Evolutionary conservation across 2,888 invertebrate species (phyloP).

Genomic region (Agelastica alni): DNA sequence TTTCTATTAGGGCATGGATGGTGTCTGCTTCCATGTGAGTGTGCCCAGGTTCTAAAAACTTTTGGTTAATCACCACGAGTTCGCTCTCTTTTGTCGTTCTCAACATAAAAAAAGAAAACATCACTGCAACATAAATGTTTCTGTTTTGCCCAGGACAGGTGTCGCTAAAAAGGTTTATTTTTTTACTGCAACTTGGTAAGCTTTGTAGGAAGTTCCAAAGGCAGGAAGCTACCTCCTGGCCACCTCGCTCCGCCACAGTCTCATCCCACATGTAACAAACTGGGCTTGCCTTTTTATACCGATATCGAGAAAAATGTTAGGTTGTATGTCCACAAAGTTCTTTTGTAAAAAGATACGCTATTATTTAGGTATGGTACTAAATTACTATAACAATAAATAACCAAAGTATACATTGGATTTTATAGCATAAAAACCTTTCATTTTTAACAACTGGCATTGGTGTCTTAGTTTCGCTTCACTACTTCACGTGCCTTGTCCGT

Average conservation of each 20-base stretch:
- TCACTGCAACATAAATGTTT: constrained; percentile 1
- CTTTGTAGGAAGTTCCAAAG: background rate
- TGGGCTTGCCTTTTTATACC: background rate
- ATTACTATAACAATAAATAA: too few relatives aligned
- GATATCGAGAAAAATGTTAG: background rate
- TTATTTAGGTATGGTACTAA: background rate
- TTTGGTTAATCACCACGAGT: constrained; percentile 4
- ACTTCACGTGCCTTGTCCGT: too few relatives aligned
- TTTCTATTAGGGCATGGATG: constrained; percentile 15
- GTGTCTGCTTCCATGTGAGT: constrained; percentile 19
- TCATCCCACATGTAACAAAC: background rate
- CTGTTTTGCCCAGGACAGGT: background rate
- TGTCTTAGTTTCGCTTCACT: too few relatives aligned
- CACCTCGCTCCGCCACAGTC: background rate
- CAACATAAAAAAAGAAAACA: background rate
- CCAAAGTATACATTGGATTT: too few relatives aligned
- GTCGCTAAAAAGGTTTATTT: constrained; percentile 1
- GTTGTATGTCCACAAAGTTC: background rate
- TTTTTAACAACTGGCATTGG: too few relatives aligned
- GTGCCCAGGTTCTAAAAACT: constrained; percentile 11
- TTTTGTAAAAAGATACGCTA: background rate
- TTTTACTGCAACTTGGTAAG: background rate
- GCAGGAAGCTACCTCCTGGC: constrained; percentile 1
- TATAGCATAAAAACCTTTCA: too few relatives aligned
- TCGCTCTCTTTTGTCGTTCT: background rate